Evolutionary conservation across 2,797 vertebrate species (phyloP).

Genomic region (Sebastes hubbsi): DNA sequence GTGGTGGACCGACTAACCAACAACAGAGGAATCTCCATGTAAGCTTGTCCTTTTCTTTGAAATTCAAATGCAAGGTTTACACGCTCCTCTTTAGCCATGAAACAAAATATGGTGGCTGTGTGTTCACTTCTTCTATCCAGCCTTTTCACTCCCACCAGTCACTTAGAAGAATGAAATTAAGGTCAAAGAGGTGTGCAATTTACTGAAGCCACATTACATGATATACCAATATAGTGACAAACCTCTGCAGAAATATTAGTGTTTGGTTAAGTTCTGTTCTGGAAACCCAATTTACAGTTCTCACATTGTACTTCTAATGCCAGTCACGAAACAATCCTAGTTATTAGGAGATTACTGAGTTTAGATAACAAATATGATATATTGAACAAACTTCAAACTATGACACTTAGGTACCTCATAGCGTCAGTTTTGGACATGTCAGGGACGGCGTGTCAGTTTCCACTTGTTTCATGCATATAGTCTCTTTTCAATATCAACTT

Average conservation of each 20-base stretch:
- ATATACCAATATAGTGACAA: not conserved
- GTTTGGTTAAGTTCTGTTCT: not conserved
- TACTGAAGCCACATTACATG: not conserved
- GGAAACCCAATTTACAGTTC: fast-evolving
- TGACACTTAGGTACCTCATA: fast-evolving
- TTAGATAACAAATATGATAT: too few relatives aligned
- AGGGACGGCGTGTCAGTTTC: too few relatives aligned
- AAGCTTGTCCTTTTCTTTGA: not conserved
- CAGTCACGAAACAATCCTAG: fast-evolving
- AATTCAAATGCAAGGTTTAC: not conserved
- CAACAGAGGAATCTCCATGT: not conserved
- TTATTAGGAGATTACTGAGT: too few relatives aligned
- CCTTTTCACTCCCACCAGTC: not conserved
- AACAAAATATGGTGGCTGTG: not conserved
- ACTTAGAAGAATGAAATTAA: not conserved
- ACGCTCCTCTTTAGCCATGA: not conserved
- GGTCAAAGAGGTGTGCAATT: not conserved
- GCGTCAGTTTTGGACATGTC: too few relatives aligned
- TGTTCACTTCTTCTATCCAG: not conserved
- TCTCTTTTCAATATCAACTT: too few relatives aligned
- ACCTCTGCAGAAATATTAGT: too few relatives aligned
- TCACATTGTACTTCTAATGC: too few relatives aligned
- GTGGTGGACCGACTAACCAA: not conserved
- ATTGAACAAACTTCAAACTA: too few relatives aligned
- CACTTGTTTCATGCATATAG: too few relatives aligned